A percentile compares a stretch with the other conserved stretches of the same genome.
These are phyloP conservation scores for Bugula neritina DNA, from an alignment of 2,888 invertebrate genomes.

Conservation along the genomic window DNA sequence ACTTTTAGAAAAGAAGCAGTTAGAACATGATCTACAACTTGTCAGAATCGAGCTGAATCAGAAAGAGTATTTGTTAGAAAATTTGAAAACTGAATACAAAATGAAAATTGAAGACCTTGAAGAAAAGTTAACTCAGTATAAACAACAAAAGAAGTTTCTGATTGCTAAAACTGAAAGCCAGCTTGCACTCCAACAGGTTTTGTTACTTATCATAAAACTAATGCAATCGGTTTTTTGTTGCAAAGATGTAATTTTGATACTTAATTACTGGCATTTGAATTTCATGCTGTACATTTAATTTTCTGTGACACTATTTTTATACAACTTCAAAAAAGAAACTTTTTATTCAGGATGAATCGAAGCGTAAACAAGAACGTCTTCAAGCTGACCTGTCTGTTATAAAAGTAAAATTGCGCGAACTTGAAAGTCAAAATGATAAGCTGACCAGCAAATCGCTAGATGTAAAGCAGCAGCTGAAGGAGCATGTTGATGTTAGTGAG, in stretches of 20 bases:
- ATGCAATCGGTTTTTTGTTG: too few species aligned
- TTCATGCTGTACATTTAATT: too few species aligned
- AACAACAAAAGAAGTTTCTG: conserved; percentile 51
- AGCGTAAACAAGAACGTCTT: conserved; percentile 42
- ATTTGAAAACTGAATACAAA: conserved; percentile 49
- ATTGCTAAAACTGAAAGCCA: conserved; percentile 48
- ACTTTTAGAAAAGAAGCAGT: conserved; percentile 50
- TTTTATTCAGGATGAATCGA: conserved; percentile 41
- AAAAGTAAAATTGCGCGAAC: conserved; percentile 43
- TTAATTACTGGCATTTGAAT: too few species aligned
- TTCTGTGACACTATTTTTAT: too few species aligned
- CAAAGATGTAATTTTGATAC: too few species aligned
- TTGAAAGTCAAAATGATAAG: conserved; percentile 49
- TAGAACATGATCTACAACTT: conserved; percentile 51
- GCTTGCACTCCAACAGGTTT: conserved; percentile 33
- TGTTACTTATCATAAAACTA: neutral
- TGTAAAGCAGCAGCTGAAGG: conserved; percentile 40
- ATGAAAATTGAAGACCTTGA: conserved; percentile 50
- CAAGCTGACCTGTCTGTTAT: conserved; percentile 47
- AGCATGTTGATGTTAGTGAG: conserved; percentile 46
- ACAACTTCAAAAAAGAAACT: too few species aligned
- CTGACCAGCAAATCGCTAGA: conserved; percentile 49
- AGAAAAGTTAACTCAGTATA: conserved; percentile 49
- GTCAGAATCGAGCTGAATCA: conserved; percentile 52
- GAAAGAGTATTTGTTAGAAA: conserved; percentile 49